These are phyloP conservation scores for Malurus leucopterus DNA, from an alignment of 2,797 vertebrate species.

Conservation along the genomic window DNA sequence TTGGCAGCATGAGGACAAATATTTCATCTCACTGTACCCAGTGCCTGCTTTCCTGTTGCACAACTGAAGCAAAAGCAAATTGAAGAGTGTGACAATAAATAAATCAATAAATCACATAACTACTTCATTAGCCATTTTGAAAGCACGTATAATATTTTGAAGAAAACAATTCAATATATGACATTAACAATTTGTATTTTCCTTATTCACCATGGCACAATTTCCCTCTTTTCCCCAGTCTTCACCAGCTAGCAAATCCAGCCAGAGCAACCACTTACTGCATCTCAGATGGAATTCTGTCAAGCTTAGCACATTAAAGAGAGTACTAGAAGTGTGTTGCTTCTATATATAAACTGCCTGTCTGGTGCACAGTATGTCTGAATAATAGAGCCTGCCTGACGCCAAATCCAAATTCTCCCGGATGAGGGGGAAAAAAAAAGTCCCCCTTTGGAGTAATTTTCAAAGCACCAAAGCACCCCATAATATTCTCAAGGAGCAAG, in stretches of 20 bases:
- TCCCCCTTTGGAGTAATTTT: background rate
- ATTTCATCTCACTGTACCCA: background rate
- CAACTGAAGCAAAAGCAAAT: background rate
- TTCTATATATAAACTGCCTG: constrained; percentile 15
- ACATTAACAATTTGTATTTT: background rate
- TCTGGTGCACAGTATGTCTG: background rate
- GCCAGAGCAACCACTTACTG: background rate
- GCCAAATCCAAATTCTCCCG: background rate
- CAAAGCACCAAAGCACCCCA: background rate
- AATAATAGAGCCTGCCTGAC: background rate
- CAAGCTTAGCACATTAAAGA: constrained; percentile 6
- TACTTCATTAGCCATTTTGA: background rate
- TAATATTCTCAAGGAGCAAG: background rate
- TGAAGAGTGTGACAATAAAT: background rate
- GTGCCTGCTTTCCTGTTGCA: background rate
- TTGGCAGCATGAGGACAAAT: background rate
- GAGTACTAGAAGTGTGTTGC: background rate
- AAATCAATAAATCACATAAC: background rate
- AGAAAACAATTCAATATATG: background rate
- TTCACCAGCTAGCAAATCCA: background rate
- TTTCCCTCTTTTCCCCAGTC: background rate
- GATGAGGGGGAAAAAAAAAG: background rate
- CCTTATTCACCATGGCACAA: background rate
- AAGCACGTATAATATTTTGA: background rate
- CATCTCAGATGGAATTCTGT: background rate